Conservation (phyloP, 2,113 vertebrate genomes). For the Rhinoderma darwinii region DNA sequence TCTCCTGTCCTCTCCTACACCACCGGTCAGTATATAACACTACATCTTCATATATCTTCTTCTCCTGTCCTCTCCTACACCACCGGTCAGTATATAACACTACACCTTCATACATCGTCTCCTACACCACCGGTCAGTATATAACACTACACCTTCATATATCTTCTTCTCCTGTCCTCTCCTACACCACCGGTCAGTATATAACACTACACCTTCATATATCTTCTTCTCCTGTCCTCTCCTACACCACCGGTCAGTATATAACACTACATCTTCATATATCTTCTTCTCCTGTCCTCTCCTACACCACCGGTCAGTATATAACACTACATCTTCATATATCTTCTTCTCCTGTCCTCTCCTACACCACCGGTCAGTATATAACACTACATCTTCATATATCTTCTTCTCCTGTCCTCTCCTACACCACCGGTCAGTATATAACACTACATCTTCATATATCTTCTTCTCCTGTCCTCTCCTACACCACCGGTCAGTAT, state of each 20-base stretch:
- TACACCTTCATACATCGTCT: background rate
- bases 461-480: background rate
- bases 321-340: background rate
- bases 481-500: background rate
- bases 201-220: background rate
- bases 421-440: background rate
- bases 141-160: background rate
- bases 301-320: background rate
- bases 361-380: background rate
- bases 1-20: background rate
- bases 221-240: background rate
- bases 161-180: constrained; percentile 44
- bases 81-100: too few species aligned
- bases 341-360: background rate
- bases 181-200: background rate
- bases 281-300: background rate
- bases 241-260: background rate
- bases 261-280: background rate
- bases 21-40: too few species aligned
- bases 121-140: background rate
- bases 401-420: background rate
- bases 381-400: background rate
- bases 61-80: background rate
- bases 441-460: background rate
- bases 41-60: background rate